phyloP scores from a whole-genome alignment of 1,140 invertebrate species.

The Sesamia nonagrioides region DNA sequence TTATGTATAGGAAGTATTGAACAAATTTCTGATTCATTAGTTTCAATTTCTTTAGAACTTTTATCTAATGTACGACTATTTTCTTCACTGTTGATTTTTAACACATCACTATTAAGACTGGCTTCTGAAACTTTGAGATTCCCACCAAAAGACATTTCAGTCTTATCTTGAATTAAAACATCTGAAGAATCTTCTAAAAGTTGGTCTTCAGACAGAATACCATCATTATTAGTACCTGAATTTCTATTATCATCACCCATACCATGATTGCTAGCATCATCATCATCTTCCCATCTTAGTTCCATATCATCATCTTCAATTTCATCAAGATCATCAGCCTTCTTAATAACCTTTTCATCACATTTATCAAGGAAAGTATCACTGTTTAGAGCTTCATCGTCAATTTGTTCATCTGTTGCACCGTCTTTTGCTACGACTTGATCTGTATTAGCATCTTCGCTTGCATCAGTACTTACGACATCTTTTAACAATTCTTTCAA shows the following conservation, averaged over 20 bases:
- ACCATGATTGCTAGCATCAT: constrained; percentile 43
- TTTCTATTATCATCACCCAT: not conserved
- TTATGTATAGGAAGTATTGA: not conserved
- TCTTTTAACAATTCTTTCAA: not conserved
- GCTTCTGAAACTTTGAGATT: not conserved
- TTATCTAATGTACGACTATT: not conserved
- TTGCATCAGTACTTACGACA: not conserved
- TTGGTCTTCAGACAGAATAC: constrained; percentile 8
- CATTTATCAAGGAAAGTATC: not conserved
- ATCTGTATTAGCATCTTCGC: not conserved
- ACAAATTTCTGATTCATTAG: not conserved
- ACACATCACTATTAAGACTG: not conserved
- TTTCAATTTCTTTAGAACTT: not conserved
- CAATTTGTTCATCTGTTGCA: too few species aligned
- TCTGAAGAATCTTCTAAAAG: constrained; percentile 20
- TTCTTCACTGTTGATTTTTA: not conserved
- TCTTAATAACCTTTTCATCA: not conserved
- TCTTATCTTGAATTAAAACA: not conserved
- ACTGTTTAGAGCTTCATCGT: too few species aligned
- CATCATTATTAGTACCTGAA: not conserved
- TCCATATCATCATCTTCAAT: constrained; percentile 59
- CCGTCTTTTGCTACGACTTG: not conserved
- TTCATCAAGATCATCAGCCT: not conserved
- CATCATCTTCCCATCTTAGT: constrained; percentile 68
- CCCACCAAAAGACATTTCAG: not conserved